Percentiles rank a stretch among this genome's conserved stretches.
These are phyloP conservation scores for Enteromius unitaeniatus DNA, from an alignment of 2,797 vertebrate species.

Conservation along the genomic window DNA sequence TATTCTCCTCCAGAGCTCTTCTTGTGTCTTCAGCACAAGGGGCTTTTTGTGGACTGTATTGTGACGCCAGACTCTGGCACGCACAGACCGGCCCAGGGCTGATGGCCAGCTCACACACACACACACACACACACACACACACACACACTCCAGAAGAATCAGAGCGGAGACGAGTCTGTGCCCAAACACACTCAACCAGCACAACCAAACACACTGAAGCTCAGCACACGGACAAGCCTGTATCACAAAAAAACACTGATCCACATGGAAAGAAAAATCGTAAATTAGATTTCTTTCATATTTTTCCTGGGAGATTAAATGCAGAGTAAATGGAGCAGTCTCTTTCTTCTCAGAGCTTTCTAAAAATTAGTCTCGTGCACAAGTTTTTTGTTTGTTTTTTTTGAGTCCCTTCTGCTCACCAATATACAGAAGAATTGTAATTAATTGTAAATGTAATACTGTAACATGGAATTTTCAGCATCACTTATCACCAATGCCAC, in stretches of 20 bases:
- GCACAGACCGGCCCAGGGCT: slow-evolving; percentile 11
- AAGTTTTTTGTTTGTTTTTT: background rate
- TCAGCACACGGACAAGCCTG: background rate
- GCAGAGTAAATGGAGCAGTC: background rate
- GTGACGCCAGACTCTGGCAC: slow-evolving; percentile 44
- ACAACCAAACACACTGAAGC: slow-evolving; percentile 19
- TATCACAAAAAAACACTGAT: background rate
- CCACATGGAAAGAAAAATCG: slow-evolving; percentile 6
- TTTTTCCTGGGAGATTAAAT: background rate
- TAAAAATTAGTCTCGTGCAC: background rate
- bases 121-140: slow-evolving; percentile 22
- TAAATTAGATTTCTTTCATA: slow-evolving; percentile 16
- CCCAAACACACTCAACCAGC: slow-evolving; percentile 24
- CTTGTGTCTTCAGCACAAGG: slow-evolving; percentile 65
- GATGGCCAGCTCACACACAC: slow-evolving; percentile 26
- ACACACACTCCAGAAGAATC: slow-evolving; percentile 22
- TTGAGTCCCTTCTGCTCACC: background rate
- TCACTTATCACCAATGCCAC: background rate
- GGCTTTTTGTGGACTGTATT: slow-evolving; percentile 58
- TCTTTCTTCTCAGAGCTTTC: background rate
- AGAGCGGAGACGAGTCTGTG: slow-evolving; percentile 18
- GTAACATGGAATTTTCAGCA: background rate
- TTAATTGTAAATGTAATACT: too few species aligned
- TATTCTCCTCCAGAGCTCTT: slow-evolving; percentile 57
- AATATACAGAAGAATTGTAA: background rate